phyloP scores from a whole-genome alignment of 2,113 vertebrate genomes.

The Perccottus glenii region DNA sequence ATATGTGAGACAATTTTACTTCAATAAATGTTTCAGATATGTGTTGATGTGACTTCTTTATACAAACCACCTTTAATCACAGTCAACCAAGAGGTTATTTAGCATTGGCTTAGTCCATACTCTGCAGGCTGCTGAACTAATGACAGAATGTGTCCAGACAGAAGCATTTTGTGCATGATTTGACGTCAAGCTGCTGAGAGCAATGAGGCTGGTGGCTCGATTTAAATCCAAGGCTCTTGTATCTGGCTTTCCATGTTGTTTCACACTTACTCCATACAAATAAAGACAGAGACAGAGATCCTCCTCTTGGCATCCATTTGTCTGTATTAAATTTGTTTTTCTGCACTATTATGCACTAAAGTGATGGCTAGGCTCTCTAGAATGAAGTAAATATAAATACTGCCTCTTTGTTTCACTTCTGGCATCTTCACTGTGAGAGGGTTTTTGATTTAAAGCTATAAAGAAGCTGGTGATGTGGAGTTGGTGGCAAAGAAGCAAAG shows the following conservation, averaged over 20 bases:
- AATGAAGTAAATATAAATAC: slow-evolving; percentile 5
- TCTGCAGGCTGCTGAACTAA: slow-evolving; percentile 28
- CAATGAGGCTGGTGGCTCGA: neutral
- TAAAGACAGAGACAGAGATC: neutral
- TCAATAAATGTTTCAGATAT: neutral
- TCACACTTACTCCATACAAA: slow-evolving; percentile 4
- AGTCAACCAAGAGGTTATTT: too few relatives aligned
- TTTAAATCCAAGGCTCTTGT: slow-evolving; percentile 44
- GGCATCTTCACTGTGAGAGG: slow-evolving; percentile 13
- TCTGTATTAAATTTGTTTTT: too few relatives aligned
- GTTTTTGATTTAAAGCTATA: slow-evolving; percentile 31
- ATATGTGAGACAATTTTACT: too few relatives aligned
- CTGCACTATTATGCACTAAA: too few relatives aligned
- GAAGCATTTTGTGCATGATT: slow-evolving; percentile 56
- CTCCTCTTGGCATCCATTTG: neutral
- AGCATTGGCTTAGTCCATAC: neutral
- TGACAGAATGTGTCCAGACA: slow-evolving; percentile 34
- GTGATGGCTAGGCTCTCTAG: too few relatives aligned
- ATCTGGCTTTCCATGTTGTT: slow-evolving; percentile 24
- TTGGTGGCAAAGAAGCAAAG: slow-evolving; percentile 18
- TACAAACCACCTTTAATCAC: too few relatives aligned
- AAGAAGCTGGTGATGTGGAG: slow-evolving; percentile 29
- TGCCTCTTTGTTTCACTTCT: slow-evolving; percentile 33
- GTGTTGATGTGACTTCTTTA: neutral
- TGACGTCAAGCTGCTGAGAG: slow-evolving; percentile 56